These are phyloP conservation scores for Campoletis raptor DNA, from an alignment of 2,888 invertebrate species.

Conservation along the genomic window DNA sequence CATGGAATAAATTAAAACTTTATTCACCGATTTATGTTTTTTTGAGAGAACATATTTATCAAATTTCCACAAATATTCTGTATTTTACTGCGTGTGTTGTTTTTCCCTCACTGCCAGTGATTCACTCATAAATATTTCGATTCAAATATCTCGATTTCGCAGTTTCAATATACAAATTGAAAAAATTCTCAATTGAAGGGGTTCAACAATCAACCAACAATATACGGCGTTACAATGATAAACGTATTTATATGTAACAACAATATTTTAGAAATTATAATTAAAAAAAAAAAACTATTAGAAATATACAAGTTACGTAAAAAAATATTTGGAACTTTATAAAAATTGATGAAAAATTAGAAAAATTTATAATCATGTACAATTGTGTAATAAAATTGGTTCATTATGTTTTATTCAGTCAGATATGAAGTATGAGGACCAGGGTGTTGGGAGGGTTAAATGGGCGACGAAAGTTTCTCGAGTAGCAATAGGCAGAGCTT, in stretches of 20 bases:
- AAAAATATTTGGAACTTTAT: too few species aligned
- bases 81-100: neutral
- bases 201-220: neutral
- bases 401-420: constrained; percentile 35
- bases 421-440: constrained; percentile 28
- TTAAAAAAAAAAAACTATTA: too few species aligned
- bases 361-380: constrained; percentile 2
- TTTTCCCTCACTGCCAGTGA: neutral
- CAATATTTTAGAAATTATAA: too few species aligned
- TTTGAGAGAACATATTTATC: neutral
- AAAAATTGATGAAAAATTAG: neutral
- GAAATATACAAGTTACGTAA: too few species aligned
- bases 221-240: too few species aligned
- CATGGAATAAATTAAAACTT: too few species aligned
- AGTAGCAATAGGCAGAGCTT: constrained; percentile 38
- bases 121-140: neutral
- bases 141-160: neutral
- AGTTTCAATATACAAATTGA: neutral
- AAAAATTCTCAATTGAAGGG: neutral
- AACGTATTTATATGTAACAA: too few species aligned
- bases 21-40: neutral
- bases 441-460: neutral
- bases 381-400: constrained; percentile 27
- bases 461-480: constrained; percentile 49
- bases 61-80: neutral